These are phyloP conservation scores for Cetonia aurata DNA, from an alignment of 2,888 invertebrate genomes.

Conservation along the genomic window DNA sequence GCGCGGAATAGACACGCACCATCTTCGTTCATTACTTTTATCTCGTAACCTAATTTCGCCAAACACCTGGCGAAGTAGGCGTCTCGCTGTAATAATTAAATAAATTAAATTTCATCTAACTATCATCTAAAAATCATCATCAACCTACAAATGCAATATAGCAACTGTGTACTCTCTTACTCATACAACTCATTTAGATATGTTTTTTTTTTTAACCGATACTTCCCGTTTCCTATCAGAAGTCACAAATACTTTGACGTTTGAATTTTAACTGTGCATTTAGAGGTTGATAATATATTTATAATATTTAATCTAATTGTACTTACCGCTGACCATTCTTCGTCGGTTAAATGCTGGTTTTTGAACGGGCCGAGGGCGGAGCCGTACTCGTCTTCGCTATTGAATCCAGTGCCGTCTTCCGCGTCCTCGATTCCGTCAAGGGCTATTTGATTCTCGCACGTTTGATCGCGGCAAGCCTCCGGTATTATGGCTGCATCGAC, in stretches of 20 bases:
- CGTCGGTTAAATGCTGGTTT: slow-evolving; percentile 59
- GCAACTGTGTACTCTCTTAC: too few species aligned
- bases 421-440: slow-evolving; percentile 60
- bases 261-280: too few species aligned
- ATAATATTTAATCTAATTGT: too few species aligned
- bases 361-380: slow-evolving; percentile 48
- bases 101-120: background rate
- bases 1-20: slow-evolving; percentile 91
- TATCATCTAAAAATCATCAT: too few species aligned
- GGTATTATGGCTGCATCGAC: slow-evolving; percentile 53
- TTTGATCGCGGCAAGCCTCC: slow-evolving; percentile 53
- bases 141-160: too few species aligned
- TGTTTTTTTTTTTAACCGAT: too few species aligned
- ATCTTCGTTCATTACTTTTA: slow-evolving; percentile 88
- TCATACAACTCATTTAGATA: too few species aligned
- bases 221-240: too few species aligned
- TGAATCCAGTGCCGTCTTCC: slow-evolving; percentile 65
- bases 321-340: slow-evolving; percentile 64
- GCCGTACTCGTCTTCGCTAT: slow-evolving; percentile 66
- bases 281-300: too few species aligned
- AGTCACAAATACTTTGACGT: too few species aligned
- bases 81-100: slow-evolving; percentile 58
- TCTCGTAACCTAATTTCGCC: slow-evolving; percentile 80
- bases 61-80: slow-evolving; percentile 66
- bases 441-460: slow-evolving; percentile 56